phyloP scores from a whole-genome alignment of 1,140 invertebrate species.

The Sitobion miscanthi region DNA sequence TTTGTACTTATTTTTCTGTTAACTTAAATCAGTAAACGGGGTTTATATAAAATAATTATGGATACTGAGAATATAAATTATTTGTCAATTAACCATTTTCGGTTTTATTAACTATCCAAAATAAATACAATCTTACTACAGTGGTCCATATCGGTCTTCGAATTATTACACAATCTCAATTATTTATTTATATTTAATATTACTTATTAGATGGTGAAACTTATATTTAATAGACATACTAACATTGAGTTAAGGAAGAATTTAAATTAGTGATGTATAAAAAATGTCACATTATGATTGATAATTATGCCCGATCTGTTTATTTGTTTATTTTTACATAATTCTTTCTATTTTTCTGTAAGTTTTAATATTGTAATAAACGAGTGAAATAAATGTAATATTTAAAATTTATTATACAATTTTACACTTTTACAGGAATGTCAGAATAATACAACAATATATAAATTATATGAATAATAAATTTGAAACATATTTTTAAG shows the following conservation, averaged over 20 bases:
- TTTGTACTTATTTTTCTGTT: too few species aligned
- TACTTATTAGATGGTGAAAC: too few species aligned
- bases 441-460: background rate
- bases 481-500: background rate
- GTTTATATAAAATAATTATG: background rate
- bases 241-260: background rate
- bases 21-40: too few species aligned
- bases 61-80: background rate
- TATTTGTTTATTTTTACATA: background rate
- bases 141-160: too few species aligned
- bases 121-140: background rate
- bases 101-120: background rate
- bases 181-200: too few species aligned
- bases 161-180: background rate
- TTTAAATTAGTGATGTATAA: background rate
- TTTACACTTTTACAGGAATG: background rate
- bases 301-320: background rate
- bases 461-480: background rate
- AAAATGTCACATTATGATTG: background rate
- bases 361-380: background rate
- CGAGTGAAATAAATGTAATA: background rate
- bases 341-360: background rate
- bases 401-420: background rate
- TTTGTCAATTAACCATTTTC: background rate
- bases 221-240: background rate